These are phyloP conservation scores for Andricus quercusramuli DNA, from an alignment of 2,888 invertebrate genomes.

Conservation along the genomic window DNA sequence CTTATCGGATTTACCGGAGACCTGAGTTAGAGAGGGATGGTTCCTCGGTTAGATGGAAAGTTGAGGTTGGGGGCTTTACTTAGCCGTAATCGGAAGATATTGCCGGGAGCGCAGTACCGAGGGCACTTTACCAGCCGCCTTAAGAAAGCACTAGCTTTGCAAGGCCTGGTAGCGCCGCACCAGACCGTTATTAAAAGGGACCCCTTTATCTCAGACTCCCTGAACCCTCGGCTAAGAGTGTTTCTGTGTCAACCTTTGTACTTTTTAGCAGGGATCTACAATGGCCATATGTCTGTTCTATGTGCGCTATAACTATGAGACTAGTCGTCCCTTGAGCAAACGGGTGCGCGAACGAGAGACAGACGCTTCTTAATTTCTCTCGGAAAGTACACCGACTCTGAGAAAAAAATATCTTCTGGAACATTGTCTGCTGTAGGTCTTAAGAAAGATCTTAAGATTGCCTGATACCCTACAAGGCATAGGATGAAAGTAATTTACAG, in stretches of 20 bases:
- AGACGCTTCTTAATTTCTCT: constrained; percentile 67
- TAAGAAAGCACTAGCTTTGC: constrained; percentile 73
- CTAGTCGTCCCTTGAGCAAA: constrained; percentile 53
- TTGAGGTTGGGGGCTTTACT: constrained; percentile 74
- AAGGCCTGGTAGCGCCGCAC: constrained; percentile 67
- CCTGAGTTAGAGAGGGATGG: constrained; percentile 50
- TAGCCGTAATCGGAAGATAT: constrained; percentile 78
- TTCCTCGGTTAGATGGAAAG: constrained; percentile 66
- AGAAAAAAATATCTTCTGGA: not conserved
- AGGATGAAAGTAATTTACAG: not conserved
- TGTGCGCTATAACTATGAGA: constrained; percentile 56
- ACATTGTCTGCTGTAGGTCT: constrained; percentile 1
- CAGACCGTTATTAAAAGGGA: constrained; percentile 77
- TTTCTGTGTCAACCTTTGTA: constrained; percentile 78
- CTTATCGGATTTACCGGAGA: constrained; percentile 63
- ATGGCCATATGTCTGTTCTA: constrained; percentile 64
- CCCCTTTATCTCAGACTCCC: constrained; percentile 63
- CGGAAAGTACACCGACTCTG: not conserved
- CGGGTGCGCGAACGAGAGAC: constrained; percentile 48
- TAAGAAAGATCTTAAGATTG: not conserved
- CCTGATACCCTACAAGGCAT: not conserved
- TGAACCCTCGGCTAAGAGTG: constrained; percentile 70
- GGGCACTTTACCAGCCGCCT: constrained; percentile 77
- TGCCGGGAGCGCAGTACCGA: constrained; percentile 75
- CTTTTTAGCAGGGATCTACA: constrained; percentile 74